phyloP scores from a whole-genome alignment of 2,797 vertebrate species.

The Cuculus canorus region DNA sequence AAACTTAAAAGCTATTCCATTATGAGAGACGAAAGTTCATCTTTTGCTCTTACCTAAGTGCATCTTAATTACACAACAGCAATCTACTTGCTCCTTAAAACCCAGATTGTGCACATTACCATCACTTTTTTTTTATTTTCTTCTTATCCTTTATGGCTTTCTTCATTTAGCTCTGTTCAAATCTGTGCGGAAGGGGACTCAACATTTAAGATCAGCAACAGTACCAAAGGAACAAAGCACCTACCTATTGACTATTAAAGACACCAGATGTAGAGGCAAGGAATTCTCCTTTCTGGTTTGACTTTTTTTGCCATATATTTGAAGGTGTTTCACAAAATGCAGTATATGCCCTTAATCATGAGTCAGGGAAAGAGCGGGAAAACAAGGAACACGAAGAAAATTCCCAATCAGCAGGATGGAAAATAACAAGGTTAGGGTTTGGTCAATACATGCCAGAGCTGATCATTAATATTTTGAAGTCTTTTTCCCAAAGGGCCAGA shows the following conservation, averaged over 20 bases:
- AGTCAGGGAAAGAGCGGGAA: rapidly evolving
- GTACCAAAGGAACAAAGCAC: background rate
- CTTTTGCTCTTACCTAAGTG: background rate
- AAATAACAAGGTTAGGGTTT: background rate
- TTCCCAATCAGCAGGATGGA: rapidly evolving
- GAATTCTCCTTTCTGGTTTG: background rate
- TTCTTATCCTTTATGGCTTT: background rate
- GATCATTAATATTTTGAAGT: background rate
- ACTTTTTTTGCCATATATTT: background rate
- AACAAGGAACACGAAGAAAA: background rate
- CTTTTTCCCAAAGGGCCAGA: background rate
- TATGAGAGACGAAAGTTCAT: background rate
- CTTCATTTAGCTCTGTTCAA: background rate
- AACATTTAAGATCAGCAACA: background rate
- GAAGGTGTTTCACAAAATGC: background rate
- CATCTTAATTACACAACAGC: background rate
- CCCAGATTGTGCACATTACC: background rate
- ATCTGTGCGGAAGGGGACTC: background rate
- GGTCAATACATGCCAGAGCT: background rate
- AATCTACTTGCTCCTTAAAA: background rate
- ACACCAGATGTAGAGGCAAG: background rate
- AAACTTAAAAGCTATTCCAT: background rate
- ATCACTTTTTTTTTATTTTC: background rate
- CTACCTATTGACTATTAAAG: background rate
- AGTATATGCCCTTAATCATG: background rate